These are phyloP conservation scores for Frankliniella intonsa DNA, from an alignment of 2,888 invertebrate species.

Conservation along the genomic window DNA sequence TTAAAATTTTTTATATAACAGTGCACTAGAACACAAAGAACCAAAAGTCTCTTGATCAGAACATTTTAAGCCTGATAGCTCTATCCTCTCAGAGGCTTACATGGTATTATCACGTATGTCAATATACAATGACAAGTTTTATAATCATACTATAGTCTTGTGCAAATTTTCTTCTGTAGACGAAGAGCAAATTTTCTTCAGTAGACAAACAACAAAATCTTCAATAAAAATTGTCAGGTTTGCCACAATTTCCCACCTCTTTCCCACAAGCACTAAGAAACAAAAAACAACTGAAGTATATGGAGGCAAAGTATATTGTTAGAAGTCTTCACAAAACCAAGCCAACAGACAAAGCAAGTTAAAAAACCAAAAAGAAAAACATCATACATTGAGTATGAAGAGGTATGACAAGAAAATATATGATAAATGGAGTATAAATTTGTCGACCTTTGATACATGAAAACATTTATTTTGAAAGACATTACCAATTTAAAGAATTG, in stretches of 20 bases:
- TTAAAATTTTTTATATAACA: neutral
- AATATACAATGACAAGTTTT: slow-evolving; percentile 12
- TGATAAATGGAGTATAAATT: neutral
- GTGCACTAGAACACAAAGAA: slow-evolving; percentile 11
- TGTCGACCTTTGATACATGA: neutral
- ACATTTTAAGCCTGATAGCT: neutral
- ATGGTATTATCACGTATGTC: slow-evolving; percentile 9
- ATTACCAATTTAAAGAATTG: no score
- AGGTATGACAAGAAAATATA: neutral
- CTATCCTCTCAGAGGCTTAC: neutral
- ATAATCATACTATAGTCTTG: slow-evolving; percentile 11
- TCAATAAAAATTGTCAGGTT: no score
- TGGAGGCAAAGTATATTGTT: no score
- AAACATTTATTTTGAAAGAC: no score
- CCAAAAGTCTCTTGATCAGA: neutral
- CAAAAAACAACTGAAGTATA: no score
- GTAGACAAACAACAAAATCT: neutral
- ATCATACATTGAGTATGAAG: neutral
- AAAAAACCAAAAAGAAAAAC: neutral
- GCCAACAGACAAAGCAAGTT: neutral
- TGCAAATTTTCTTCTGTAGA: neutral
- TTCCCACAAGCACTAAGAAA: no score
- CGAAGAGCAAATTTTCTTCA: neutral
- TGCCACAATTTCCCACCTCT: no score
- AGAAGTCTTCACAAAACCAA: neutral